Evolutionary conservation across 2,113 vertebrate species (phyloP).

Genomic region (Emydocephalus ijimae): DNA sequence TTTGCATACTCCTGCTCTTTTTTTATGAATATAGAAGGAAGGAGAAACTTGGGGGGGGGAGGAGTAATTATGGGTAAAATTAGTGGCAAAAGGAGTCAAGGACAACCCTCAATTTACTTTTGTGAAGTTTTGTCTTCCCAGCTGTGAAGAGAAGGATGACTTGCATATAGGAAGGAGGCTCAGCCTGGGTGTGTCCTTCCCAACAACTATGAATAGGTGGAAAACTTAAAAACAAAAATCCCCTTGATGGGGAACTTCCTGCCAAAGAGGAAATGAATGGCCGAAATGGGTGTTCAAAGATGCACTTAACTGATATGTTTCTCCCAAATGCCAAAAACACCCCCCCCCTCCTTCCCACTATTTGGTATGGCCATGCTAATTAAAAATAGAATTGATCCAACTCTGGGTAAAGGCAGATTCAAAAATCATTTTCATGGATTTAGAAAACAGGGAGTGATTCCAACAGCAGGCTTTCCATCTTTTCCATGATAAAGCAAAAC

Average conservation of each 20-base stretch:
- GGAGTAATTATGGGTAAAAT: slow-evolving; percentile 32
- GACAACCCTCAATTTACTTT: slow-evolving; percentile 3
- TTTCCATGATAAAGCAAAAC: not conserved
- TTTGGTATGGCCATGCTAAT: not conserved
- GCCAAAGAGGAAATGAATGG: slow-evolving; percentile 44
- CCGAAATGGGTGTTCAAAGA: slow-evolving; percentile 22
- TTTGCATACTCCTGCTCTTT: not conserved
- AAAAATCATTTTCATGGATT: not conserved
- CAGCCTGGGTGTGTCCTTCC: slow-evolving; percentile 43
- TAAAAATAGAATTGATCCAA: slow-evolving; percentile 24
- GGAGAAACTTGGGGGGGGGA: slow-evolving; percentile 20
- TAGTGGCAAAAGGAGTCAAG: slow-evolving; percentile 16
- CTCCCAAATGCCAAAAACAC: not conserved
- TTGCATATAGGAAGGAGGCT: slow-evolving; percentile 37
- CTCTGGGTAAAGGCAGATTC: not conserved
- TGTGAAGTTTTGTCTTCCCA: slow-evolving; percentile 55
- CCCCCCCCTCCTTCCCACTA: not conserved
- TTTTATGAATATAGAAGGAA: slow-evolving; percentile 39
- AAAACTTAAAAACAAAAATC: slow-evolving; percentile 24
- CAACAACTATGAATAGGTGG: slow-evolving; percentile 21
- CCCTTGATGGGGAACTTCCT: slow-evolving; percentile 46
- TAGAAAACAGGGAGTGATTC: not conserved
- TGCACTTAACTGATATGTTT: slow-evolving; percentile 29
- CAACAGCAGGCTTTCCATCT: not conserved
- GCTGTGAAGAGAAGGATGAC: slow-evolving; percentile 24